phyloP scores from a whole-genome alignment of 2,797 vertebrate species.

The Ptychobarbus kaznakovi region DNA sequence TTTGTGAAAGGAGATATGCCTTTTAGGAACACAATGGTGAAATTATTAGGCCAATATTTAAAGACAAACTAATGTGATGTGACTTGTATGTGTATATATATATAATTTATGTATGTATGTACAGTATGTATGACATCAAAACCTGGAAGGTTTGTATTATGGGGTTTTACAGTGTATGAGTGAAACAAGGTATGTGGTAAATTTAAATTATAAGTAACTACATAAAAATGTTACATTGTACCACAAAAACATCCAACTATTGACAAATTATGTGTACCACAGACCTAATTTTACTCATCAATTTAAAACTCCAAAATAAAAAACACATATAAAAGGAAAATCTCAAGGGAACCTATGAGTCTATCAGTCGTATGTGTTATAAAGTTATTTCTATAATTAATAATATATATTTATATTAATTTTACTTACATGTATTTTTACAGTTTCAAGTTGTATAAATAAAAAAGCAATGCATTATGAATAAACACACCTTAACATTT shows the following conservation, averaged over 20 bases:
- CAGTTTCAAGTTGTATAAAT: neutral
- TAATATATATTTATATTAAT: neutral
- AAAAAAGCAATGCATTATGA: neutral
- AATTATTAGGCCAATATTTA: neutral
- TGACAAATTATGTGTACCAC: neutral
- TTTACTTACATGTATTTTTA: neutral
- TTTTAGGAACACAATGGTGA: neutral
- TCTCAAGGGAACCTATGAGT: too few relatives aligned
- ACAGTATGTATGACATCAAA: neutral
- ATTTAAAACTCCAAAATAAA: neutral
- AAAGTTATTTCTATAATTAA: neutral
- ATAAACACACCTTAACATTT: neutral
- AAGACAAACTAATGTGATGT: neutral
- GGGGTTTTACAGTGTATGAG: neutral
- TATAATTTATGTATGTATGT: too few relatives aligned
- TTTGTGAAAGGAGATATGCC: conserved; percentile 8
- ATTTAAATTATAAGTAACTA: neutral
- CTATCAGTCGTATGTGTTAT: too few relatives aligned
- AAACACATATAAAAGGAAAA: too few relatives aligned
- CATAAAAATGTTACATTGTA: too few relatives aligned
- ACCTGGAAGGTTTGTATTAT: neutral
- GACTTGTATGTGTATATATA: neutral
- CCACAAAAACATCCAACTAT: neutral
- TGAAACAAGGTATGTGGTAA: neutral
- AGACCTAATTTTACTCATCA: neutral